Evolutionary conservation across 1,140 invertebrate genomes (phyloP), one percentile per base, ranked within the genome.

Genomic region (Caligus rogercresseyi): DNA sequence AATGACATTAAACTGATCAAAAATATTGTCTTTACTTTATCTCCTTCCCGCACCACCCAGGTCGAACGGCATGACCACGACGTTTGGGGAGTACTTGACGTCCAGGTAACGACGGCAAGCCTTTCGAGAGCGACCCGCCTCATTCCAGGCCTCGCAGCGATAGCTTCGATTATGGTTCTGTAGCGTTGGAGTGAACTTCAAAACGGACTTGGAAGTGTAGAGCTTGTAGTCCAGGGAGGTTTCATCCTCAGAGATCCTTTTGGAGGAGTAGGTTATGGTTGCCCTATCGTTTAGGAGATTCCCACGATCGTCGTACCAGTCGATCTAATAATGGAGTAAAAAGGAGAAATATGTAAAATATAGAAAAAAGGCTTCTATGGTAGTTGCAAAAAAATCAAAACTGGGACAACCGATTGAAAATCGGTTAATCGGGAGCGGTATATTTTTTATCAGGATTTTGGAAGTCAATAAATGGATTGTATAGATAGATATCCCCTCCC

Each of bases 91-190:
- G 26, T n/a, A 60, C 21, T 60, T 25, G 23, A 60, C 57, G n/a
- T 60, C 16, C 15, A 60, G 26, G 16, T n/a, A 31, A 25, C 16
- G 25, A 60, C 18, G 21, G 25, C 24, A 18, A 15, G 57, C 24
- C 11, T 25, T n/a, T 20, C n/a, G 4, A 23, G 21, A 18, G 15
- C 16, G 16, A 14, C 57, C 57, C n/a, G 26, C 57, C 18, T 60
- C 3, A 18, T 60, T 60, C 57, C 57, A 25, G n/a, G 57, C 57
- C 26, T 60, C 57, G n/a, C 57, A 60, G n/a, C 26, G 24, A 19
- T 26, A 60, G 3, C 20, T 60, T 2, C 11, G 14, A 19, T 60
- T 60, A 31, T 60, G 57, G 15, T 26, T 25, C 15, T 31, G 23
- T 25, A 18, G 21, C 2, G 20, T 60, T 1, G 57, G 57, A 21